These are phyloP conservation scores for Sialia sialis DNA, from an alignment of 2,113 vertebrate genomes.

Conservation along the genomic window DNA sequence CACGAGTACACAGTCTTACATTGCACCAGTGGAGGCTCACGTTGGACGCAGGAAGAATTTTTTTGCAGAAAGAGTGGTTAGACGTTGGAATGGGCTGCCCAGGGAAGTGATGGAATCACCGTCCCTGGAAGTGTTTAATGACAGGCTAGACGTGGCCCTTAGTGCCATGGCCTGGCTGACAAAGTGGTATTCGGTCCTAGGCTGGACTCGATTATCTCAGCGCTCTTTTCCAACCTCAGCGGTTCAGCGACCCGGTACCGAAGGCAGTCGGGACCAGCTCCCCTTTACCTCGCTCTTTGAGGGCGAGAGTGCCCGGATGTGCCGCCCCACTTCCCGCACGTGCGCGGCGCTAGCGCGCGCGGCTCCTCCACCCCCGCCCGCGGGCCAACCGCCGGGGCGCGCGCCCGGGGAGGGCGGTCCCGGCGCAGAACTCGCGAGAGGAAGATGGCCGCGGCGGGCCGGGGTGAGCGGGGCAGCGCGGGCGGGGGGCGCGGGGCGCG, in stretches of 20 bases:
- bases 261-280: fast-evolving
- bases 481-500: too few species aligned
- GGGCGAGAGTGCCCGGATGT: slow-evolving; percentile 7
- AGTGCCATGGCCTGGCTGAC: not conserved
- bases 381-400: not conserved
- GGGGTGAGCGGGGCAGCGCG: not conserved
- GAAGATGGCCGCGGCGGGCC: slow-evolving; percentile 11
- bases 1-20: not conserved
- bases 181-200: not conserved
- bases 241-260: fast-evolving
- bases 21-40: not conserved
- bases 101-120: not conserved
- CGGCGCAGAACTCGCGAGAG: slow-evolving; percentile 37
- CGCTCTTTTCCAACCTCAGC: fast-evolving
- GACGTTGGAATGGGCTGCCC: not conserved
- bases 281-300: fast-evolving
- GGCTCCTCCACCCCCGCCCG: not conserved
- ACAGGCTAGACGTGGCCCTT: not conserved
- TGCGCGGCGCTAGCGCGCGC: not conserved
- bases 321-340: not conserved
- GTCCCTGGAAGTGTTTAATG: not conserved
- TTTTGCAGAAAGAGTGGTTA: not conserved
- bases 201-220: not conserved
- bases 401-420: not conserved
- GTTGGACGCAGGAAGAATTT: not conserved